These are phyloP conservation scores for Dendrolimus kikuchii DNA, from an alignment of 1,140 invertebrate species.

Conservation along the genomic window DNA sequence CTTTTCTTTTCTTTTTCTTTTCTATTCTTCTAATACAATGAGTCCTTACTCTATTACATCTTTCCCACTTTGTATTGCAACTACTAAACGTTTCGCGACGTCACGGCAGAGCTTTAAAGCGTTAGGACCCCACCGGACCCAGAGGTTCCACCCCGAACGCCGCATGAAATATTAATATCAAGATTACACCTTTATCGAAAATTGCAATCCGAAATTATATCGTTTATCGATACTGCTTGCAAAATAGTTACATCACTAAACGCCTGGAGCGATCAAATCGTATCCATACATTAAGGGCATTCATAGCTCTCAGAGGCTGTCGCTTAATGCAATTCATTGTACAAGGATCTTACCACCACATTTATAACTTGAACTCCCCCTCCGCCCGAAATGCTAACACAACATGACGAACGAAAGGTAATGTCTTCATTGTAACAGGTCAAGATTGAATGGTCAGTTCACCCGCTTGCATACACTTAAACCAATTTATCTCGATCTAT, in stretches of 20 bases:
- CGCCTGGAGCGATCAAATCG: conserved; percentile 50
- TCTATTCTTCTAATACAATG: too few species aligned
- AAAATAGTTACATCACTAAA: conserved; percentile 25
- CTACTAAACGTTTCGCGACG: too few species aligned
- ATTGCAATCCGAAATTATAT: too few species aligned
- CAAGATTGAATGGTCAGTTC: conserved; percentile 25
- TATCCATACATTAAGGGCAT: conserved; percentile 62
- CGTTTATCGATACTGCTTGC: not conserved
- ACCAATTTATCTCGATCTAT: conserved; percentile 26
- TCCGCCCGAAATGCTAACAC: conserved; percentile 13
- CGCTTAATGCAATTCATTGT: conserved; percentile 66
- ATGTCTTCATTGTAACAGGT: conserved; percentile 16
- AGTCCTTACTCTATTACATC: too few species aligned
- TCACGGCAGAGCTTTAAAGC: too few species aligned
- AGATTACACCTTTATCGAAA: too few species aligned
- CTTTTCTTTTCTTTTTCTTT: too few species aligned
- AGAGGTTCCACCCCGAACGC: too few species aligned
- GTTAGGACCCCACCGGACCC: too few species aligned
- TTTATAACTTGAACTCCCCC: conserved; percentile 19
- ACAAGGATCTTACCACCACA: conserved; percentile 43
- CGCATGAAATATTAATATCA: too few species aligned
- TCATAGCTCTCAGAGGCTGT: conserved; percentile 47
- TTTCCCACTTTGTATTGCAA: too few species aligned
- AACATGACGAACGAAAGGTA: conserved; percentile 12
- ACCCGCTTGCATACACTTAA: conserved; percentile 33